Conservation (phyloP, 2,888 invertebrate species). For the Hypena proboscidalis region DNA sequence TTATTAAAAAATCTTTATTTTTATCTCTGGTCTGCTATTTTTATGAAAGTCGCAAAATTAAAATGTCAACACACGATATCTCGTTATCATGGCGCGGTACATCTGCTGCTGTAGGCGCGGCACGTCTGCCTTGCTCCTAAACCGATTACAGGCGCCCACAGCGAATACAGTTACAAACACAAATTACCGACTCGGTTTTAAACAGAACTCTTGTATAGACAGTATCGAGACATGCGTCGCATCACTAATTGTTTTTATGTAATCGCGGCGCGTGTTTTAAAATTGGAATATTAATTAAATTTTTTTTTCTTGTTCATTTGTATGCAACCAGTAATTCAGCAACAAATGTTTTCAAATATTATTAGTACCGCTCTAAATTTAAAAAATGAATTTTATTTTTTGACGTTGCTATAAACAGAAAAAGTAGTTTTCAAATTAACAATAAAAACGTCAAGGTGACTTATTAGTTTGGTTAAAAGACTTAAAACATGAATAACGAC, state of each 20-base stretch:
- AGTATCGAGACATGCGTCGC: constrained; percentile 25
- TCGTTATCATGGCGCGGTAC: constrained; percentile 12
- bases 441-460: too few species aligned
- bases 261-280: constrained; percentile 6
- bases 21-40: too few species aligned
- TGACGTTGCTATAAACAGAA: too few species aligned
- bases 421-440: too few species aligned
- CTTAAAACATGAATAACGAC: too few species aligned
- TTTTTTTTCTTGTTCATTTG: neutral
- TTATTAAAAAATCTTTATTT: too few species aligned
- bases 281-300: neutral
- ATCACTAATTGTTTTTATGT: constrained; percentile 27
- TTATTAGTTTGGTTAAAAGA: too few species aligned
- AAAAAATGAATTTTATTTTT: too few species aligned
- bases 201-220: too few species aligned
- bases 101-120: constrained; percentile 47
- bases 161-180: constrained; percentile 61
- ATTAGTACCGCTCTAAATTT: too few species aligned
- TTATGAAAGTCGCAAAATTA: neutral
- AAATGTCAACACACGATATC: constrained; percentile 12
- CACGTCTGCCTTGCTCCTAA: constrained; percentile 63
- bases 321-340: neutral
- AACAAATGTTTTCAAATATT: neutral
- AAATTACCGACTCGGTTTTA: constrained; percentile 44
- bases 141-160: constrained; percentile 63